These are phyloP conservation scores for Penaeus indicus DNA, from an alignment of 1,140 invertebrate genomes.

Conservation along the genomic window DNA sequence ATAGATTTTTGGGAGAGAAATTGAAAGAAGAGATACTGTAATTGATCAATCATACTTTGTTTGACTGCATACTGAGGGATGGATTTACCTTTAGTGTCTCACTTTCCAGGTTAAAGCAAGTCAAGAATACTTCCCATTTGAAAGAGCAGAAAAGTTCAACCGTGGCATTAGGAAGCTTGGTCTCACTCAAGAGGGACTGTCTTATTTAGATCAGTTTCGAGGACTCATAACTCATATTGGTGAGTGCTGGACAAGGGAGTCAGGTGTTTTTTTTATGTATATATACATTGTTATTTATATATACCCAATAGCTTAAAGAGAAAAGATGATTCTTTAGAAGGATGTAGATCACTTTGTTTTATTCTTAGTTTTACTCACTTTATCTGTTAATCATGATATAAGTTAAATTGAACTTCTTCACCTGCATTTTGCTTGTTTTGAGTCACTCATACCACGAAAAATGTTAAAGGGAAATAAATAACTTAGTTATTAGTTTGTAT, in stretches of 20 bases:
- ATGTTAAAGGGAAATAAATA: neutral
- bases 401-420: no score
- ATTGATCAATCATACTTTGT: neutral
- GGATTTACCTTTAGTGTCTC: neutral
- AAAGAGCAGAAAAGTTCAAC: conserved; percentile 95
- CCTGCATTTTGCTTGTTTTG: no score
- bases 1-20: no score
- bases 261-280: neutral
- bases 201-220: conserved; percentile 94
- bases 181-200: conserved; percentile 83
- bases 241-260: conserved; percentile 68
- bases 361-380: neutral
- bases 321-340: neutral
- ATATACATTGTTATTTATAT: neutral
- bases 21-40: no score
- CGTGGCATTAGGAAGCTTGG: conserved; percentile 92
- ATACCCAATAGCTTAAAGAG: neutral
- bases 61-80: neutral
- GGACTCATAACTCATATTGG: conserved; percentile 93
- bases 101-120: conserved; percentile 44
- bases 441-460: neutral
- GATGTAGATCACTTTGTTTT: neutral
- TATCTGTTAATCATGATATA: no score
- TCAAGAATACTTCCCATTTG: conserved; percentile 62
- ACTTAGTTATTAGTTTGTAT: no score